Evolutionary conservation across 2,113 vertebrate species (phyloP).

Genomic region (Pipa parva): DNA sequence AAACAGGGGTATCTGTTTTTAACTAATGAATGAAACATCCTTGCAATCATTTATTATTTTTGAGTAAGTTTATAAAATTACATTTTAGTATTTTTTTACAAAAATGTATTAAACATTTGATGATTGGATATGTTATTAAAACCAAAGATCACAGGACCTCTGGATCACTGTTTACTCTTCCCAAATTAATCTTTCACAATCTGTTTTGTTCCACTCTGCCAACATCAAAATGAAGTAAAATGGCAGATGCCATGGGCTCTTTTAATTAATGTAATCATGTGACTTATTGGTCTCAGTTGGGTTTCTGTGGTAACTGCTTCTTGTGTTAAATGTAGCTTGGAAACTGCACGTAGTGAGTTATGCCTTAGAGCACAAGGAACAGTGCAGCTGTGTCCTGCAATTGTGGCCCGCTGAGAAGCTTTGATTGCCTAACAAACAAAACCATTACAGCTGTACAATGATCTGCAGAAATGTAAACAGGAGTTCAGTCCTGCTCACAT

Average conservation of each 20-base stretch:
- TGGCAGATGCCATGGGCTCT: conserved; percentile 72
- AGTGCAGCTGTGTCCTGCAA: conserved; percentile 61
- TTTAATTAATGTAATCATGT: conserved; percentile 84
- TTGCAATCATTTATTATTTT: too few species aligned
- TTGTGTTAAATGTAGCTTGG: conserved; percentile 79
- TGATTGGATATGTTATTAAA: neutral
- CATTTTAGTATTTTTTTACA: too few species aligned
- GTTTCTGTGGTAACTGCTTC: conserved; percentile 81
- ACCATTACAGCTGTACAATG: conserved; percentile 54
- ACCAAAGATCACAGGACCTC: neutral
- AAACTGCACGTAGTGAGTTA: conserved; percentile 63
- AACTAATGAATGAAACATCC: too few species aligned
- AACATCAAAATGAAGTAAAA: conserved; percentile 61
- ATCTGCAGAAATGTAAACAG: conserved; percentile 9
- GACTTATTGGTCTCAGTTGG: conserved; percentile 80
- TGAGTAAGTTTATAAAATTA: too few species aligned
- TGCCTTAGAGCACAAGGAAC: conserved; percentile 59
- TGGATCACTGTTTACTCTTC: neutral
- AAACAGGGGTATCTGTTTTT: too few species aligned
- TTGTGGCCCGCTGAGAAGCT: conserved; percentile 64
- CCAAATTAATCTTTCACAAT: conserved; percentile 1
- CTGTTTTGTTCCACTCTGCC: conserved; percentile 16
- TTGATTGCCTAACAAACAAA: conserved; percentile 57
- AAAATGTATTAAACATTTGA: too few species aligned
- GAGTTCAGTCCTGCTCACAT: neutral